phyloP scores from a whole-genome alignment of 2,888 invertebrate genomes.

The Digitonthophagus gazella region DNA sequence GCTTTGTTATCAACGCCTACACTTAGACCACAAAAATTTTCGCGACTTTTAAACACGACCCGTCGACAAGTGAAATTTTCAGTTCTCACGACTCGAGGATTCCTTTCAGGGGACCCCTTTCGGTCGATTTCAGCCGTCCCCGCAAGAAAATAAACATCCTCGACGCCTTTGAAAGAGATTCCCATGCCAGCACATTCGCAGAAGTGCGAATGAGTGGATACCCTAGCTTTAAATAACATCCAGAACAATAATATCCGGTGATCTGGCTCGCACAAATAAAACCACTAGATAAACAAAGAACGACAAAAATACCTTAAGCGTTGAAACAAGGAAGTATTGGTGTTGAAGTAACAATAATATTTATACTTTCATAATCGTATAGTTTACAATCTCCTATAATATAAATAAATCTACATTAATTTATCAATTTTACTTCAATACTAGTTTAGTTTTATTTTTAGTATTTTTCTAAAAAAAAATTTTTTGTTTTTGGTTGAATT shows the following conservation, averaged over 20 bases:
- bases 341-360: not conserved
- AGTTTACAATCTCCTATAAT: not conserved
- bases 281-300: not conserved
- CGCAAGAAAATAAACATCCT: not conserved
- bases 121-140: not conserved
- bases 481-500: too few relatives aligned
- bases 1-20: not conserved
- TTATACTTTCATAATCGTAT: not conserved
- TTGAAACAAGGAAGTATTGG: not conserved
- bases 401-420: too few relatives aligned
- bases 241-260: not conserved
- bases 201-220: not conserved
- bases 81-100: not conserved
- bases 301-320: not conserved
- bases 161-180: not conserved
- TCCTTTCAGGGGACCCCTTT: not conserved
- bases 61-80: not conserved
- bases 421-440: too few relatives aligned
- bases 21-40: not conserved
- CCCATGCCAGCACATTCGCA: not conserved
- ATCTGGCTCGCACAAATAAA: not conserved
- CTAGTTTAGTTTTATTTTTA: too few relatives aligned
- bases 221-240: not conserved
- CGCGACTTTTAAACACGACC: not conserved
- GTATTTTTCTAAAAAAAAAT: too few relatives aligned